Evolutionary conservation across 1,140 invertebrate species (phyloP).

Genomic region (Metopolophium dirhodum): DNA sequence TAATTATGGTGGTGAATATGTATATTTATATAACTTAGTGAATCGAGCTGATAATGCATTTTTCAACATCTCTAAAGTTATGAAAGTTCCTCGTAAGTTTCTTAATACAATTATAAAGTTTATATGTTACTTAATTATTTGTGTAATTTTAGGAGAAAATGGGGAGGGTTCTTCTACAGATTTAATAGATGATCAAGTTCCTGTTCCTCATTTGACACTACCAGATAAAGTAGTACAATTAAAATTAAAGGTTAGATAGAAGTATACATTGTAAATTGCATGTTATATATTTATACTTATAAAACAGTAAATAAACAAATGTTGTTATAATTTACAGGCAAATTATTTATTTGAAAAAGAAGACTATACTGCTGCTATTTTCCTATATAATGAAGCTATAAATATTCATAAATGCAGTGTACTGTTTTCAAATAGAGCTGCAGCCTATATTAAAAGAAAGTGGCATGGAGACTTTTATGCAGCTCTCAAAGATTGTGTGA

Average conservation of each 20-base stretch:
- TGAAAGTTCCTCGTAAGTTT: constrained; percentile 7
- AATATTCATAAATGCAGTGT: constrained; percentile 73
- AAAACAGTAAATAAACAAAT: too few species aligned
- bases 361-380: constrained; percentile 77
- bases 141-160: constrained; percentile 50
- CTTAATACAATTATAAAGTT: not conserved
- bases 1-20: constrained; percentile 94
- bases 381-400: constrained; percentile 82
- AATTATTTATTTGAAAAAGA: constrained; percentile 79
- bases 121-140: not conserved
- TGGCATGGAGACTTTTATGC: constrained; percentile 90
- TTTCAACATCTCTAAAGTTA: constrained; percentile 59
- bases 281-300: too few species aligned
- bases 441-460: constrained; percentile 83
- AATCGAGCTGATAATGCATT: constrained; percentile 50
- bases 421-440: constrained; percentile 86
- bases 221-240: constrained; percentile 67
- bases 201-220: constrained; percentile 60
- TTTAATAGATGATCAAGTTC: not conserved
- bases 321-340: constrained; percentile 66
- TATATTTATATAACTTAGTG: constrained; percentile 69
- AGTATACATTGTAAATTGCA: not conserved
- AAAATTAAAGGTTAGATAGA: constrained; percentile 66
- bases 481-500: constrained; percentile 68
- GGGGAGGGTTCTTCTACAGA: constrained; percentile 20